Conservation (phyloP, 2,797 vertebrate genomes). For the Acomys russatus region DNA sequence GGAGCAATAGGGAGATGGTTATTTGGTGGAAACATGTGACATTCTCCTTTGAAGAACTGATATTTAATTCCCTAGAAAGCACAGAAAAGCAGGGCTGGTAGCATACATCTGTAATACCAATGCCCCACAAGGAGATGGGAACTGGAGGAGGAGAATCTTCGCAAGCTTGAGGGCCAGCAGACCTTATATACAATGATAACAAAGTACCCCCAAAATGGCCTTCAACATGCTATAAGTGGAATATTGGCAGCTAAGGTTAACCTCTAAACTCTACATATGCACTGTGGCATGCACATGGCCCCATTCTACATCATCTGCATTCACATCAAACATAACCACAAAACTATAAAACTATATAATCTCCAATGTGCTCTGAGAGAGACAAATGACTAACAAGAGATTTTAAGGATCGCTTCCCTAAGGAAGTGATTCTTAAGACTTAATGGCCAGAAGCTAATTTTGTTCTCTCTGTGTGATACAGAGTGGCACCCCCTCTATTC, state of each 20-base stretch:
- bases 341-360: background rate
- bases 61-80: background rate
- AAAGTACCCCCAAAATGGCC: background rate
- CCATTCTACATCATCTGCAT: background rate
- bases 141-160: background rate
- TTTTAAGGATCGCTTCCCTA: background rate
- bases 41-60: background rate
- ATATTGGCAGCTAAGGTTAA: background rate
- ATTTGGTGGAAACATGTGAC: background rate
- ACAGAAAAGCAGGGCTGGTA: background rate
- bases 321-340: background rate
- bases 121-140: background rate
- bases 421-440: slow-evolving; percentile 1
- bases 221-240: background rate
- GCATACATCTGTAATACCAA: background rate
- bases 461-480: background rate
- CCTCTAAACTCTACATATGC: background rate
- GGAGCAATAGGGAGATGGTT: background rate
- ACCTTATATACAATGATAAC: background rate
- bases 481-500: background rate
- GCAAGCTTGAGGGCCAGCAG: too few species aligned
- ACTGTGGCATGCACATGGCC: background rate
- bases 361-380: background rate
- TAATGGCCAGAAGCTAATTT: background rate
- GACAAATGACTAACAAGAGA: background rate